Base-by-base conservation (phyloP, 2,888 invertebrate species). In the Allacma fusca region DNA sequence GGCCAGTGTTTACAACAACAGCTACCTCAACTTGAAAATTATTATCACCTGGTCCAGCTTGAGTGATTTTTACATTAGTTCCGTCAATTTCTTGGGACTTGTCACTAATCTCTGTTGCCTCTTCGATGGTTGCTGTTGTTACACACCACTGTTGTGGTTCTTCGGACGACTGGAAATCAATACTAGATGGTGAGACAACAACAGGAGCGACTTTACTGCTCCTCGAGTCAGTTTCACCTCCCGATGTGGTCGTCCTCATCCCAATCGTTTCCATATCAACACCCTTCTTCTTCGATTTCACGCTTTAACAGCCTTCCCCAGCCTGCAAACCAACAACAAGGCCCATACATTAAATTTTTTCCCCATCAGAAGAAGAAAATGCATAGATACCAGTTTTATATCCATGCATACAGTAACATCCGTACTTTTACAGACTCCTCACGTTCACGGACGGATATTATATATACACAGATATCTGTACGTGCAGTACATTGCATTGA, bases 181-280 rank as follows among this genome's bases (percentile, higher is more conserved):
- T 70, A n/a, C n/a, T n/a, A 24, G 70, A 26, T 23, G 9, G 28
- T 44, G 71, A 57, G 23, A 57, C 57, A 57, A 71, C 29, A 44
- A 44, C 26, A 71, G 71, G 28, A 57, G 50, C 19, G 71, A 24
- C 26, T 57, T 57, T 24, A 50, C 71, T 71, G 24, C 71, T 50
- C 0, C 44, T 59, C 72, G 59, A 62, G 73, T 73, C 62, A 28
- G 59, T 40, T 62, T 64, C 73, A 40, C 73, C 73, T 64, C 64
- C 73, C 40, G 73, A 73, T 62, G 62, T 73, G 73, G 73, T 40
- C 62, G 43, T 65, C 43, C 29, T 72, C 59, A 21, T 59, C 59
- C 44, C 74, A 64, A 74, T 74, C 74, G 74, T 43, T 50, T 65
- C 71, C 71, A 77, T 71, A 65, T 70, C 71, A 71, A 77, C 71